A percentile compares a stretch with the other conserved stretches of the same genome.
Evolutionary conservation across 2,113 vertebrate genomes (phyloP).

Genomic region (Cheilinus undulatus): DNA sequence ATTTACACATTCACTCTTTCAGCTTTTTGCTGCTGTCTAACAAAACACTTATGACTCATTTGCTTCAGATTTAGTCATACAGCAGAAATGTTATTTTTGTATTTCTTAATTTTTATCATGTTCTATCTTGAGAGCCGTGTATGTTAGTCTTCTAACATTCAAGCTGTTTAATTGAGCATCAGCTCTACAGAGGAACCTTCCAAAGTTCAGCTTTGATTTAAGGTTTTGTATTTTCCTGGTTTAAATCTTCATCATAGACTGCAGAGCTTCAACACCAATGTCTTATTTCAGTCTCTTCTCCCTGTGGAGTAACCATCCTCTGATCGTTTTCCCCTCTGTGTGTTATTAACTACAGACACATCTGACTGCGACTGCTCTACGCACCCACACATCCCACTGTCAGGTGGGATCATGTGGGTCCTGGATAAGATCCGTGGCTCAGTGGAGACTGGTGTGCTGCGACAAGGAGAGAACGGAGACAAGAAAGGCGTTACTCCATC

Average conservation of each 20-base stretch:
- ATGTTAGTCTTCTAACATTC: no score
- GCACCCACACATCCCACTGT: slow-evolving; percentile 39
- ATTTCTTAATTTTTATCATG: no score
- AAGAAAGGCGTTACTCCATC: slow-evolving; percentile 78
- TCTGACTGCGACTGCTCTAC: slow-evolving; percentile 42
- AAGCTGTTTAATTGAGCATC: no score
- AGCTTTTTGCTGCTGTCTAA: no score
- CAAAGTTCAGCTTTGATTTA: neutral
- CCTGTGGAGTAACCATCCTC: slow-evolving; percentile 23
- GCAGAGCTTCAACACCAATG: neutral
- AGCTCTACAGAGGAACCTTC: no score
- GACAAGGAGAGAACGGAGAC: slow-evolving; percentile 83
- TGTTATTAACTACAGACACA: slow-evolving; percentile 70
- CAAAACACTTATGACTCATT: no score
- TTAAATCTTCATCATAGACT: neutral
- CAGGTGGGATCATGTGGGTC: slow-evolving; percentile 89
- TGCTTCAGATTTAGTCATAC: no score
- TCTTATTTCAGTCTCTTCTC: slow-evolving; percentile 39
- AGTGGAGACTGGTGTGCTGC: slow-evolving; percentile 85
- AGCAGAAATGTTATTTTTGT: no score
- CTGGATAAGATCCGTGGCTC: slow-evolving; percentile 93
- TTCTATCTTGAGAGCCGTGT: no score
- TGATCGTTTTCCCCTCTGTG: slow-evolving; percentile 37
- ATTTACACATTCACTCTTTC: no score
- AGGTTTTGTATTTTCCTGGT: neutral